Base-by-base conservation (phyloP, 2,888 invertebrate species). In the Sympetrum striolatum region DNA sequence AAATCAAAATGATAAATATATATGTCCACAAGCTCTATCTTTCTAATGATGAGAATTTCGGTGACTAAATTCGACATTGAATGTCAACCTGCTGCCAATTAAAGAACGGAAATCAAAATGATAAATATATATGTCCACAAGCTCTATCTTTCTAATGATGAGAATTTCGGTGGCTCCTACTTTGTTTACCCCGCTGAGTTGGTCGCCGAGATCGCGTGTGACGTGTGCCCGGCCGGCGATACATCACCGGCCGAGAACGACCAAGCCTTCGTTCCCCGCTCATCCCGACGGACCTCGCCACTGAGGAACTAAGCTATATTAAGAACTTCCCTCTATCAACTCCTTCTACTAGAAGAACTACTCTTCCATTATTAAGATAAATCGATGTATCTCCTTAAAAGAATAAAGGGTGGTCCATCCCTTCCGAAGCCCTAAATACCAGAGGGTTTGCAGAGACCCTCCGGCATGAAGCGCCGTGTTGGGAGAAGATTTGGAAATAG, bases 181-280 rank as follows among this genome's bases (percentile, higher is more conserved):
- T 8, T 80, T 15, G 82, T 82, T 31, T 35, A 31, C 82, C 64
- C 64, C 64, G 64, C 64, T 64, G n/a, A 64, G 8, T 64, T 31
- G 35, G 58, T 58, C 86, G 64, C 60, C 86, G 60, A 60, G 86
- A 60, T 39, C 86, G 86, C 86, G 60, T 64, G 86, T 58, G 37
- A 86, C 60, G 60, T 37, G 14, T 37, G 2, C 35, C 37, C 86
- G 86, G 86, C 86, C 86, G 86, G 37, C 60, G 86, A 86, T 86
- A 37, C 58, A 86, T 86, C 86, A 86, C 22, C 39, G 86, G 86
- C 86, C 86, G 86, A 86, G 64, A 12, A 39, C 37, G 22, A 4
- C 60, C n/a, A 14, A 86, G 60, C 37, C 60, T 64, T 37, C 6
- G 35, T 80, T 86, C 37, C 86, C 86, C 86, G 8, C 31, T 73